phyloP scores from a whole-genome alignment of 2,888 invertebrate genomes.

The Pediacus dermestoides region DNA sequence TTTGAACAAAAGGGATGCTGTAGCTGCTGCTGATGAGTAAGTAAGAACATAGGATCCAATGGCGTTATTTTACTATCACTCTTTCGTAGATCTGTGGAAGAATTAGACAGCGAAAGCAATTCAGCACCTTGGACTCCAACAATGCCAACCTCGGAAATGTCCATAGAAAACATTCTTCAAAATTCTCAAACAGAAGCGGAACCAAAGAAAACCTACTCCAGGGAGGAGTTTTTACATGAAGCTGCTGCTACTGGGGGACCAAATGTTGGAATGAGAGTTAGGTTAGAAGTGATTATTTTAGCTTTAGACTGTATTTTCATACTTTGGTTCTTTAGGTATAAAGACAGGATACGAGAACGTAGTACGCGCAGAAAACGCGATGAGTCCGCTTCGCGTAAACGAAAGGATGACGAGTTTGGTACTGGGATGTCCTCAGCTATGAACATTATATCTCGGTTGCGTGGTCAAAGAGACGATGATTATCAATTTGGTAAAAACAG shows the following conservation, averaged over 20 bases:
- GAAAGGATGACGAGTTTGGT: slow-evolving; percentile 43
- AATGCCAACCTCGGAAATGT: slow-evolving; percentile 36
- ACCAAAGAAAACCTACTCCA: slow-evolving; percentile 62
- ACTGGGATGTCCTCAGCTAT: slow-evolving; percentile 53
- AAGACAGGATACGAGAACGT: slow-evolving; percentile 47
- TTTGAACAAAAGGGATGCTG: slow-evolving; percentile 51
- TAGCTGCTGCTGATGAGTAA: slow-evolving; percentile 49
- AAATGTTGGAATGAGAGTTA: slow-evolving; percentile 49
- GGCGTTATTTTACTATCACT: slow-evolving; percentile 11
- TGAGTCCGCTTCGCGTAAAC: slow-evolving; percentile 48
- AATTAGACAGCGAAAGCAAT: slow-evolving; percentile 51
- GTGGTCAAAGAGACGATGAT: slow-evolving; percentile 42
- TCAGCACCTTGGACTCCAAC: slow-evolving; percentile 47
- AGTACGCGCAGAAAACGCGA: slow-evolving; percentile 53
- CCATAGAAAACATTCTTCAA: slow-evolving; percentile 27
- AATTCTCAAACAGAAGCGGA: slow-evolving; percentile 31
- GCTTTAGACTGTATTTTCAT: slow-evolving; percentile 2
- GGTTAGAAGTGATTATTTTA: slow-evolving; percentile 32
- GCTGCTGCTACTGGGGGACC: slow-evolving; percentile 68
- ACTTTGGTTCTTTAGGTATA: slow-evolving; percentile 41
- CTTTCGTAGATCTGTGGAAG: slow-evolving; percentile 45
- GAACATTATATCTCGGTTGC: slow-evolving; percentile 56
- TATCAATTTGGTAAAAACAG: slow-evolving; percentile 45
- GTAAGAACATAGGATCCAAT: too few species aligned
- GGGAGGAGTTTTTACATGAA: slow-evolving; percentile 73